Conservation (phyloP, 2,113 vertebrate genomes). For the Callipepla squamata region DNA sequence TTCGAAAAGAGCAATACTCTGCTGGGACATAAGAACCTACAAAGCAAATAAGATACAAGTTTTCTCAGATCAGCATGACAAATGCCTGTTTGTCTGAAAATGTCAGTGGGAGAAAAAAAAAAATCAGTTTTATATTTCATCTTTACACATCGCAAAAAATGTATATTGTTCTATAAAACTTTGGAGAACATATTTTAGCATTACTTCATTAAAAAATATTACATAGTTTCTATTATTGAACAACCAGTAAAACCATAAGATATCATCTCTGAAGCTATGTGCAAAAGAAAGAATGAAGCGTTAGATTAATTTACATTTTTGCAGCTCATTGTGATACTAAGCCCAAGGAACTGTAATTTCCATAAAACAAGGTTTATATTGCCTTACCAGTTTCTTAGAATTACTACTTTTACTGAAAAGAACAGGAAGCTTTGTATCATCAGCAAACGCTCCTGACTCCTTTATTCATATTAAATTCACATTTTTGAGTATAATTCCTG, state of each 20-base stretch:
- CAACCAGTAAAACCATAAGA: not conserved
- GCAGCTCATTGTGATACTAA: not conserved
- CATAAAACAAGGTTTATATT: not conserved
- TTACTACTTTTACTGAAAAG: not conserved
- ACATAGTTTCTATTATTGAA: not conserved
- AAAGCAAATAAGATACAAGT: conserved; percentile 11
- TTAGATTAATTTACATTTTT: not conserved
- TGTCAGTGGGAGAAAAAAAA: fast-evolving
- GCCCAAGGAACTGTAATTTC: not conserved
- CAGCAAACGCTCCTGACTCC: not conserved
- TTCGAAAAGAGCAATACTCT: conserved; percentile 90
- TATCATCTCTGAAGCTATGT: not conserved
- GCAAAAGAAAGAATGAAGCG: not conserved
- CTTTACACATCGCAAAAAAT: not conserved
- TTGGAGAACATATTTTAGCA: not conserved
- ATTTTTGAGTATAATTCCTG: not conserved
- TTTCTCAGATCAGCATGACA: not conserved
- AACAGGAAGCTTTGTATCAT: not conserved
- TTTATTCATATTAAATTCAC: not conserved
- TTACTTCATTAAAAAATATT: not conserved
- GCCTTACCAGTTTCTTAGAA: not conserved
- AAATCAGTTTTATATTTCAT: not conserved
- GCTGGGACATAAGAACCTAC: conserved; percentile 94
- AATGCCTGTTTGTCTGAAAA: not conserved
- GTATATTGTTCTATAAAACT: not conserved